Base-by-base conservation (phyloP, 2,797 vertebrate species). In the Sebastes cheni region DNA sequence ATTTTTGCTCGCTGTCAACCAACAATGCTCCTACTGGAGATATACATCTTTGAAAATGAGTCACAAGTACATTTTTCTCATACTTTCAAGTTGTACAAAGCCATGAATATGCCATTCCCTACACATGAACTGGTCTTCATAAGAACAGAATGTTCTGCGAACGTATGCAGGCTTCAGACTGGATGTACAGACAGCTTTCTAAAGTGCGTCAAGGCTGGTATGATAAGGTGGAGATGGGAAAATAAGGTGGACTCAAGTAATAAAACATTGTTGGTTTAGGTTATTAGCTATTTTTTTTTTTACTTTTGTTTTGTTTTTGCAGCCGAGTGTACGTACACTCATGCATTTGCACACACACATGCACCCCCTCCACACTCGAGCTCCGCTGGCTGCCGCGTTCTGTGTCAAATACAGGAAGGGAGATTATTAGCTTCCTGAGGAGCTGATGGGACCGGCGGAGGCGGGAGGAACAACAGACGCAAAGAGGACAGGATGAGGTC, bases 381-480 rank as follows among this genome's bases (percentile, higher is more conserved):
- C 78, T 64, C 62, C 8, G 20, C 81, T 34, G 59, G 67, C 79
- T 10, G 2, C 62, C 64, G 3, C 22, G 46, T 79, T 73, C 84
- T 60, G 75, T 91, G 87, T 91, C 86, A 73, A 67, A 91, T 66
- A 90, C 81, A 95, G 92, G 92, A 94, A 92, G 89, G n/a, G 82
- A 90, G 82, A 91, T 91, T 88, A 93, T 95, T 89, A 92, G 88
- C 88, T 92, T 94, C 88, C 92, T 91, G 90, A 90, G 82, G 84
- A 84, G 81, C 73, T 74, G 80, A 87, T 75, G 81, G 76, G 84
- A 64, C 66, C n/a, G 10, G 60, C 6, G 11, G 78, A 52, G 46
- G 46, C 18, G 46, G 32, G 67, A 8, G 67, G 68, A 18, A 25
- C 68, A 59, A 58, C 61, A 74, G 73, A 77, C 79, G 59, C 14